phyloP scores from a whole-genome alignment of 2,888 invertebrate genomes.

The Phortica okadai region DNA sequence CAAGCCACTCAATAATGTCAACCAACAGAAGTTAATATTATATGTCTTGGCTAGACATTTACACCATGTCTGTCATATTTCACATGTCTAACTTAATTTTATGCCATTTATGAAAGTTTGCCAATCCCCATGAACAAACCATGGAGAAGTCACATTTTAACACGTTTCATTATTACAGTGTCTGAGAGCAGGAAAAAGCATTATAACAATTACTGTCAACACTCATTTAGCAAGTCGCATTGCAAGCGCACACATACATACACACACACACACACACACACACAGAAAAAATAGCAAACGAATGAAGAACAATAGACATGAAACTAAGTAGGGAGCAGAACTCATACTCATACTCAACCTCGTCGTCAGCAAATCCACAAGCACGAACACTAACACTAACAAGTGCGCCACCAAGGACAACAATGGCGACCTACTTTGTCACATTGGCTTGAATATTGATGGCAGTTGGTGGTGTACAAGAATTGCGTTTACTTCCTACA shows the following conservation, averaged over 20 bases:
- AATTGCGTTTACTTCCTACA: background rate
- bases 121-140: background rate
- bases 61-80: slow-evolving; percentile 4
- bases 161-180: slow-evolving; percentile 19
- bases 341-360: background rate
- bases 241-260: slow-evolving; percentile 15
- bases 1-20: background rate
- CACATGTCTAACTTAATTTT: slow-evolving; percentile 22
- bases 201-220: slow-evolving; percentile 43
- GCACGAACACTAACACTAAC: slow-evolving; percentile 15
- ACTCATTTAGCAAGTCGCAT: slow-evolving; percentile 35
- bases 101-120: slow-evolving; percentile 10
- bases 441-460: slow-evolving; percentile 9
- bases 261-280: background rate
- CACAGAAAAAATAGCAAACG: background rate
- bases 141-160: slow-evolving; percentile 11
- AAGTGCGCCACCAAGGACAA: background rate
- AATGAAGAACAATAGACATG: slow-evolving; percentile 16
- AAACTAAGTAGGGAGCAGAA: slow-evolving; percentile 3
- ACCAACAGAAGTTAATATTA: background rate
- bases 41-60: slow-evolving; percentile 1
- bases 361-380: background rate
- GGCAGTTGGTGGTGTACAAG: background rate
- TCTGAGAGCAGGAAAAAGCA: slow-evolving; percentile 20
- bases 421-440: slow-evolving; percentile 18